Conservation (phyloP, 2,113 vertebrate species). For the Empidonax traillii region DNA sequence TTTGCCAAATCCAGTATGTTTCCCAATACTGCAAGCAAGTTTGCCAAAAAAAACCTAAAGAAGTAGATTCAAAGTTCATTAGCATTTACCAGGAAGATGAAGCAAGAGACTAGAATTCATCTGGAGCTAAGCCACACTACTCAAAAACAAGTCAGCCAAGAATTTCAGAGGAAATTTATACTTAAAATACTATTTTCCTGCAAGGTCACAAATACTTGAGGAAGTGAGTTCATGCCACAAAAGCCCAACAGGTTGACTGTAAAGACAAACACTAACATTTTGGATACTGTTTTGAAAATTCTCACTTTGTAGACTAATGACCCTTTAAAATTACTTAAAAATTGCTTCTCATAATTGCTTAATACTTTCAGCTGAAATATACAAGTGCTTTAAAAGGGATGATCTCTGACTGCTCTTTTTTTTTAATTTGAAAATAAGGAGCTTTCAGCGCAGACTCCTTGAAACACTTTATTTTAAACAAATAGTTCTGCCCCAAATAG, state of each 20-base stretch:
- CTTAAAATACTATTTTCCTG: neutral
- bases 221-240: neutral
- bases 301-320: neutral
- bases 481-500: neutral
- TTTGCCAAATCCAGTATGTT: neutral
- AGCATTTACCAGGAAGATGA: neutral
- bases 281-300: neutral
- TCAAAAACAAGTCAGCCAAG: constrained; percentile 28
- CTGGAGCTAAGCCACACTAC: neutral
- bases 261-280: constrained; percentile 11
- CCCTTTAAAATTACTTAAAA: neutral
- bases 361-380: neutral
- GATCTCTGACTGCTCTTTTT: neutral
- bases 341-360: neutral
- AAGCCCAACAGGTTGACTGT: neutral
- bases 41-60: neutral
- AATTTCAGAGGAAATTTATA: constrained; percentile 43
- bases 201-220: neutral
- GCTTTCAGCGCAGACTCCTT: neutral
- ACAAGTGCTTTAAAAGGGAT: neutral
- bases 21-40: neutral
- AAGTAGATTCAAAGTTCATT: neutral
- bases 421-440: neutral
- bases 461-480: neutral
- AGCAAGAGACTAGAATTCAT: neutral